Conservation (phyloP, 2,888 invertebrate genomes). For the Trilocha varians region DNA sequence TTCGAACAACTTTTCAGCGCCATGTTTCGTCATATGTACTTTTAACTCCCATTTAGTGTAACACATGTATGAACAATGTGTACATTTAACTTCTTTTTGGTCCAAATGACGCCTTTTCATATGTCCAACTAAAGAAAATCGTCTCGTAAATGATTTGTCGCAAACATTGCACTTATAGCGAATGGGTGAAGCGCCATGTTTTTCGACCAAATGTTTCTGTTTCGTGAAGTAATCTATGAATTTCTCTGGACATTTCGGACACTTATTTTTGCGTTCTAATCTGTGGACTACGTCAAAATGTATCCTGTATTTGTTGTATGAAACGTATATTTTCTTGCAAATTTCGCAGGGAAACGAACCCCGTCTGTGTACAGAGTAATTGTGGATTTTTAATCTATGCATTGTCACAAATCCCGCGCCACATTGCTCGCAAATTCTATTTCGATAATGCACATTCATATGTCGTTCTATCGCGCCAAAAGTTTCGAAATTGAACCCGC, state of each 20-base stretch:
- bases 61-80: slow-evolving; percentile 34
- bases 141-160: slow-evolving; percentile 14
- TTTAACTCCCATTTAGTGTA: slow-evolving; percentile 26
- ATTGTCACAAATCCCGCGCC: slow-evolving; percentile 39
- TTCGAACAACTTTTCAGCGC: slow-evolving; percentile 8
- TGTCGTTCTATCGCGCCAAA: slow-evolving; percentile 56
- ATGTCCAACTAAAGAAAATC: slow-evolving; percentile 14
- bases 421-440: slow-evolving; percentile 20
- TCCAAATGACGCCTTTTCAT: slow-evolving; percentile 17
- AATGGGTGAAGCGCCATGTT: slow-evolving; percentile 17
- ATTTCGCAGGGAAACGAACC: slow-evolving; percentile 15
- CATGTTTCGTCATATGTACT: slow-evolving; percentile 20
- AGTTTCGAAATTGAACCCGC: slow-evolving; percentile 48
- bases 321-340: slow-evolving; percentile 32
- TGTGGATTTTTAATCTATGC: slow-evolving; percentile 44
- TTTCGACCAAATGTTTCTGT: slow-evolving; percentile 27
- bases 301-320: slow-evolving; percentile 21
- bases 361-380: slow-evolving; percentile 15
- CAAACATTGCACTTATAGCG: slow-evolving; percentile 20
- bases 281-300: slow-evolving; percentile 27
- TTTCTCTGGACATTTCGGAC: slow-evolving; percentile 27
- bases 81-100: slow-evolving; percentile 16
- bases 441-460: slow-evolving; percentile 55
- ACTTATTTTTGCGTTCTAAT: slow-evolving; percentile 26
- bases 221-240: slow-evolving; percentile 32